Base-by-base conservation (phyloP, 1,140 invertebrate genomes). In the Drosophila orosa region DNA sequence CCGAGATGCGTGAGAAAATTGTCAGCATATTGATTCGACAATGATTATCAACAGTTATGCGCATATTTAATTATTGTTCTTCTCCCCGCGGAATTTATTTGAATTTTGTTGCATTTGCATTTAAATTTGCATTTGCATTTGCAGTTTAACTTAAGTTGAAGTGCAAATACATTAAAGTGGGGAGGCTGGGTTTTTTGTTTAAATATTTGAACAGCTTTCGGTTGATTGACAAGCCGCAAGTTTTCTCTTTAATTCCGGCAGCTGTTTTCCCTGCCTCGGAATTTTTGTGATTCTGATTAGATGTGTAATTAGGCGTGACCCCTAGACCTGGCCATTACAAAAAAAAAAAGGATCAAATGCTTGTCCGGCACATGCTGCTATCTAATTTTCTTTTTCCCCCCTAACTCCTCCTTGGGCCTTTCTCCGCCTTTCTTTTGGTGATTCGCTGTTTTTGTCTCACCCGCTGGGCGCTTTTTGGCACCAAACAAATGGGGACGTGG, bases 11-110 rank as follows among this genome's bases (percentile, higher is more conserved):
- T 87, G 84, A 87, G 84, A 87, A 87, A 89, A 80, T 89, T 71
- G 84, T 89, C 80, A 87, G 84, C 84, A 89, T 87, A 87, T 87
- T 87, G 84, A 87, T 87, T 89, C 68, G 80, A 84, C 44, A 45
- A 45, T 89, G 76, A 87, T 87, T 87, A 87, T 87, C 84, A 76
- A 77, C 76, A 87, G 84, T 89, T 87, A 87, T 89, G 84, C 84
- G 84, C 84, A 87, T 87, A 87, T 89, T 80, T 87, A 89, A 87
- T 86, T 54, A 54, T 4, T 77, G 62, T 74, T 50, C 56, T 55
- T 55, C 25, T 44, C 29, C 56, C 50, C 24, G 37, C 39, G 59
- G 40, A 62, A 67, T 79, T 37, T 50, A 58, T 61, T 67, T 57
- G 57, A 59, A 40, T 80, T 80, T 62, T 45, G 35, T 66, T 67